A percentile compares a stretch with the other conserved stretches of the same genome.
Evolutionary conservation across 2,888 invertebrate species (phyloP).

Genomic region (Drosophila mulleri): DNA sequence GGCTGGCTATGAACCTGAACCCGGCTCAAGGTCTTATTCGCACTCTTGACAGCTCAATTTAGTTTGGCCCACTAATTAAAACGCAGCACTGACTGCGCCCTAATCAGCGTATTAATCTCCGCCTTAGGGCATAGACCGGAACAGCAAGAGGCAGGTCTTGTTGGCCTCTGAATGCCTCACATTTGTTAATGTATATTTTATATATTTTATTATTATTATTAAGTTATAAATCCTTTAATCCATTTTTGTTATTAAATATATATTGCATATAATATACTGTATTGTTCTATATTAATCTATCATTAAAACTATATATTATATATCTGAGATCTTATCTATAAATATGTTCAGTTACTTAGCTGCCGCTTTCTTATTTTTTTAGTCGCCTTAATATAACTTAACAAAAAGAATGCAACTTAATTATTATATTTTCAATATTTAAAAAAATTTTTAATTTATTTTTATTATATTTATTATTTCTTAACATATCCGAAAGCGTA

Average conservation of each 20-base stretch:
- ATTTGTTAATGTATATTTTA: conserved; percentile 12
- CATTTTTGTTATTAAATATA: no score
- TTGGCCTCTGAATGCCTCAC: conserved; percentile 12
- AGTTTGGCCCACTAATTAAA: conserved; percentile 61
- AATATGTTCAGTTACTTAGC: not conserved
- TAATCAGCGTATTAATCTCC: conserved; percentile 71
- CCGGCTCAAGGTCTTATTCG: conserved; percentile 52
- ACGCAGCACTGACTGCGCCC: conserved; percentile 52
- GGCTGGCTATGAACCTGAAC: conserved; percentile 24
- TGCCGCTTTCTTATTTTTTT: not conserved
- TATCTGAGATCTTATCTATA: not conserved
- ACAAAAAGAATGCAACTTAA: no score
- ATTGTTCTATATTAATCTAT: no score
- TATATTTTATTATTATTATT: no score
- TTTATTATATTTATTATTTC: no score
- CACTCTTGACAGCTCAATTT: conserved; percentile 70
- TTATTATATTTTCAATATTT: not conserved
- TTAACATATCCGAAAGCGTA: conserved; percentile 1
- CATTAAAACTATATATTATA: no score
- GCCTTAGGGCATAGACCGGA: conserved; percentile 39
- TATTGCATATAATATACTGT: no score
- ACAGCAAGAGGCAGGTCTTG: conserved; percentile 12
- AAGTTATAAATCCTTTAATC: no score
- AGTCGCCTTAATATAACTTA: no score
- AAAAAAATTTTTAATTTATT: no score